Evolutionary conservation across 2,888 invertebrate species (phyloP), one percentile per base, ranked within the genome.

Genomic region (Meta bourneti): DNA sequence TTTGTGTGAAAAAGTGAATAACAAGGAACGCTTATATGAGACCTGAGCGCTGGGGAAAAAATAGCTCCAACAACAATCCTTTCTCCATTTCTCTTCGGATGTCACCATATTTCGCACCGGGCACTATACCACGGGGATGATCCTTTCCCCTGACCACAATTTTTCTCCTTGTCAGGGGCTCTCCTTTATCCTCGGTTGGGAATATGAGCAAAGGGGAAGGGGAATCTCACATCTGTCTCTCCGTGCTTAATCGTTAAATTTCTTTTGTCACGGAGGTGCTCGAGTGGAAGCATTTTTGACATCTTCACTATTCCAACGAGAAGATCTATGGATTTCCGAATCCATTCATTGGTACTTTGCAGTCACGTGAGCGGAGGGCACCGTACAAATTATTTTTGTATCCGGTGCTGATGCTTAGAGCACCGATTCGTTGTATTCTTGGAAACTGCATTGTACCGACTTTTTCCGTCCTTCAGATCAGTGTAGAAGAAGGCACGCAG

Each of bases 321-420:
- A 87, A 91, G 91, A 91, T 91, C 87, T 91, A 91, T 91, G 91
- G 91, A 91, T 91, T 88, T 87, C 61, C 82, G 78, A 79, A 91
- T 91, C 52, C 91, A 82, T 77, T 82, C 91, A 91, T 91, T 91
- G 91, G 91, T 79, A 91, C 91, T 71, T 20, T 75, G 72, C n/a
- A 51, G 77, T 91, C 86, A 91, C 90, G 90, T 91, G 86, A 91
- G 4, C 34, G 34, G 86, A 75, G 88, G 84, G 90, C 74, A 85
- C 70, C 71, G 82, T 83, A 91, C 91, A 91, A 91, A 91, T 91
- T 91, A 91, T 91, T 91, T 83, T 83, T 61, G 78, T 87, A 87
- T 91, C 87, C 91, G 87, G 91, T 90, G 72, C 84, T 9, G n/a
- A 71, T 72, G 19, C n/a, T 11, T 13, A 71, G 7, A 1, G 77